Evolutionary conservation across 1,140 invertebrate genomes (phyloP).

Genomic region (Thaumatotibia leucotreta): DNA sequence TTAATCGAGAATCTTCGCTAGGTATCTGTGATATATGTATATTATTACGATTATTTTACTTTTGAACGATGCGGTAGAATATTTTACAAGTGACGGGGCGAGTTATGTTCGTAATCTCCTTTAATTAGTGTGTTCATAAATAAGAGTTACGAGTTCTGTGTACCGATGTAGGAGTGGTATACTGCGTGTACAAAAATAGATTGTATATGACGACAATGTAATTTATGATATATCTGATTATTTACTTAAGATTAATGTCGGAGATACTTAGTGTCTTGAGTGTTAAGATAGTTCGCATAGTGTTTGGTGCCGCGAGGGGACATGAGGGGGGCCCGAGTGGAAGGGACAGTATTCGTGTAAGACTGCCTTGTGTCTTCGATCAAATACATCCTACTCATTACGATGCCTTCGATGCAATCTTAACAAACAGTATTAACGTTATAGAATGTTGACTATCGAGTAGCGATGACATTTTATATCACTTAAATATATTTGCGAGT

Average conservation of each 20-base stretch:
- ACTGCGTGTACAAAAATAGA: conserved; percentile 51
- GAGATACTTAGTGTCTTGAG: conserved; percentile 9
- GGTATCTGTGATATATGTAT: conserved; percentile 68
- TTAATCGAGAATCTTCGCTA: conserved; percentile 52
- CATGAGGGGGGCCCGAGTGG: not conserved
- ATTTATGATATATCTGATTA: conserved; percentile 28
- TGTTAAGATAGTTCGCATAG: not conserved
- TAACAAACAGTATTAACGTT: conserved; percentile 11
- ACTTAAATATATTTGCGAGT: not conserved
- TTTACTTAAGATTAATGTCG: conserved; percentile 7
- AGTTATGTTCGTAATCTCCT: conserved; percentile 41
- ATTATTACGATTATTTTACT: conserved; percentile 49
- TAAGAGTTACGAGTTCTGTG: conserved; percentile 15
- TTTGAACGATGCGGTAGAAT: conserved; percentile 14
- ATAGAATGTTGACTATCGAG: conserved; percentile 4
- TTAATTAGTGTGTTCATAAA: conserved; percentile 46
- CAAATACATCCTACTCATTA: not conserved
- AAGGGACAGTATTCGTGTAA: not conserved
- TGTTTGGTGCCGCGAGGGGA: not conserved
- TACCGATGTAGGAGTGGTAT: conserved; percentile 21
- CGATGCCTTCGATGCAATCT: not conserved
- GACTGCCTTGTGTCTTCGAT: conserved; percentile 6
- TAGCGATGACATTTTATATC: not conserved
- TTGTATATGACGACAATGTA: conserved; percentile 40
- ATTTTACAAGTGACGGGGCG: conserved; percentile 7